Base-by-base conservation (phyloP, 1,140 invertebrate genomes). In the Pogonus chalceus region DNA sequence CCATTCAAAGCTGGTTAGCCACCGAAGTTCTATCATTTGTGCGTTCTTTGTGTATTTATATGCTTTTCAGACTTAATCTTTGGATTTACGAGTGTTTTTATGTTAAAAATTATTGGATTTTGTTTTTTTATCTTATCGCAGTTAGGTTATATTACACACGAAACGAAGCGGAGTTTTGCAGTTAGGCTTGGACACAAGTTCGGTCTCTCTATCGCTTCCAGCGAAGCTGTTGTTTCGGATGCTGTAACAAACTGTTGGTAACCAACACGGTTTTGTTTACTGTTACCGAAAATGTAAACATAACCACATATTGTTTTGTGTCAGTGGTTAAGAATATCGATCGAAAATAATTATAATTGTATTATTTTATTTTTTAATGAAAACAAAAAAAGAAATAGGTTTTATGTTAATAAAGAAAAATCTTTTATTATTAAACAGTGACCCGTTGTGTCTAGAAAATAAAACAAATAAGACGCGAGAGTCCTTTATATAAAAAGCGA, bases 71-170 rank as follows among this genome's bases (percentile, higher is more conserved):
- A 43, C 37, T 43, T 43, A 43, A 43, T 43, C 37, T 43, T 43
- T 43, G 18, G 37, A 43, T 43, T 43, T 43, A 43, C 18, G 7
- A 18, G 7, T 18, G 37, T 43, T 43, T 43, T 43, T 43, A 43
- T 43, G 37, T 43, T 43, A 12, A 43, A 43, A 43, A 43, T 43
- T 43, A 43, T 43, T 43, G 37, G 37, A 4, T 43, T 43, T 43
- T 18, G 37, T 43, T 43, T 43, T n/a, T n/a, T 43, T 43, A 43
- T 43, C 37, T 43, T 43, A 43, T 43, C 37, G 9, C 18, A 18
- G 37, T 43, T 43, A 43, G 7, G 4, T 31, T 31, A 14, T 31
- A 14, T 14, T 4, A 7, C 14, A 31, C 4, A 14, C 26, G 26
- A 31, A 14, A 31, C 14, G 26, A 31, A 31, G 26, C 26, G 26